Conservation (phyloP, 2,888 invertebrate genomes). For the Neoscelio sp. region DNA sequence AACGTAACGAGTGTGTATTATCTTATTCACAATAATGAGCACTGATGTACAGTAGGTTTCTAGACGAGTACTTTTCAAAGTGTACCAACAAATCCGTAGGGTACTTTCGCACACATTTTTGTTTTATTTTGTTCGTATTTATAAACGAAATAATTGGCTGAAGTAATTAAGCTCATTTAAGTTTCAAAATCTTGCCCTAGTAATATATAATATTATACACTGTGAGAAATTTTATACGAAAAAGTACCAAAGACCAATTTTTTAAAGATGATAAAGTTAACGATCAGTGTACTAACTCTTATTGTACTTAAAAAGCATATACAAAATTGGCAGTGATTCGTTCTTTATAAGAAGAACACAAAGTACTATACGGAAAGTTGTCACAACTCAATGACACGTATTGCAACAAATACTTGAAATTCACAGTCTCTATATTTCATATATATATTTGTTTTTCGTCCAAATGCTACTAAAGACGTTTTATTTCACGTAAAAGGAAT, state of each 20-base stretch:
- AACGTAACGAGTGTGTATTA: constrained; percentile 50
- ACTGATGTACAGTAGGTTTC: constrained; percentile 52
- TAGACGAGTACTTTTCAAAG: constrained; percentile 36
- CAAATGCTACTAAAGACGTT: neutral
- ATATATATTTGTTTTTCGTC: constrained; percentile 12
- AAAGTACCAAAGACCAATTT: no score
- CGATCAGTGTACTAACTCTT: no score
- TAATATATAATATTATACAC: no score
- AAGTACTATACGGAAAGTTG: constrained; percentile 20
- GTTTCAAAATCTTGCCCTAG: no score
- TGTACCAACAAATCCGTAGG: constrained; percentile 31
- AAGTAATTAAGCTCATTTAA: no score
- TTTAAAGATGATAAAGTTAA: no score
- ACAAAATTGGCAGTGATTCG: constrained; percentile 40
- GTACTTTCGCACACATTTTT: neutral
- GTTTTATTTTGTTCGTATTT: no score
- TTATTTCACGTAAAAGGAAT: constrained; percentile 40
- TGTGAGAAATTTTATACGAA: no score
- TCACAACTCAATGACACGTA: constrained; percentile 35
- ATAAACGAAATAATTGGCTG: no score
- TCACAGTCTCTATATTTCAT: constrained; percentile 38
- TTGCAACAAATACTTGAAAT: constrained; percentile 39
- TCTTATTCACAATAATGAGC: constrained; percentile 40
- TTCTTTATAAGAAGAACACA: neutral
- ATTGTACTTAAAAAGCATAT: no score